A percentile compares a stretch with the other conserved stretches of the same genome.
Evolutionary conservation across 2,113 vertebrate genomes (phyloP).

Genomic region (Pomatorhinus ruficollis): DNA sequence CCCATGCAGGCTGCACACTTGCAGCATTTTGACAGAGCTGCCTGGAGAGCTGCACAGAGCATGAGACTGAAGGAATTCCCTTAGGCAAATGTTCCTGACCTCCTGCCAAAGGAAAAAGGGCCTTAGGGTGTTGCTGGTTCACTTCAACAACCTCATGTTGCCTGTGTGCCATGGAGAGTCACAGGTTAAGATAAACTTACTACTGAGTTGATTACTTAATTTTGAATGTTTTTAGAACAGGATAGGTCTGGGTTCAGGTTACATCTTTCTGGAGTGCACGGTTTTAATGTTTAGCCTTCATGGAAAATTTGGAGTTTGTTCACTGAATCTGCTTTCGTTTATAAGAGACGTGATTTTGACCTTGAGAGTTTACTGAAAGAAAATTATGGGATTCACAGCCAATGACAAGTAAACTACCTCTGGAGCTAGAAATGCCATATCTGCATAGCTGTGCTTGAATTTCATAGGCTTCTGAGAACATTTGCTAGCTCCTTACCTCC

Average conservation of each 20-base stretch:
- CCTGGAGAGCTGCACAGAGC: background rate
- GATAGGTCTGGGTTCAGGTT: background rate
- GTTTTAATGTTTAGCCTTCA: background rate
- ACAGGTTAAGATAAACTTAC: background rate
- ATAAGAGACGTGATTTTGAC: background rate
- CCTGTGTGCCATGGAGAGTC: background rate
- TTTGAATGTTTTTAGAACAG: background rate
- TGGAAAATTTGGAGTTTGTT: background rate
- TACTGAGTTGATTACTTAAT: background rate
- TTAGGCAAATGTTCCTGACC: background rate
- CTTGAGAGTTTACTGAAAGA: background rate
- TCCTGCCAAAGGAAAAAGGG: background rate
- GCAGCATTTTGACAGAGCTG: background rate
- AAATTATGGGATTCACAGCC: background rate
- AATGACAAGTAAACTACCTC: background rate
- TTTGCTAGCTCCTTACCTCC: background rate
- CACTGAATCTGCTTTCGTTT: background rate
- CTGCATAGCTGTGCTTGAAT: background rate
- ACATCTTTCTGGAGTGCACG: background rate
- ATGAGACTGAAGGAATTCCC: background rate
- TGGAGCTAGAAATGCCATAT: background rate
- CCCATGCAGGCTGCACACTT: background rate
- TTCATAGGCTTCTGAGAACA: background rate
- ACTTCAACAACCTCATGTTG: background rate
- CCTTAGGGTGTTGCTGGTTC: background rate